Conservation (phyloP, 1,140 invertebrate genomes). For the Gyrodactylus salaris region DNA sequence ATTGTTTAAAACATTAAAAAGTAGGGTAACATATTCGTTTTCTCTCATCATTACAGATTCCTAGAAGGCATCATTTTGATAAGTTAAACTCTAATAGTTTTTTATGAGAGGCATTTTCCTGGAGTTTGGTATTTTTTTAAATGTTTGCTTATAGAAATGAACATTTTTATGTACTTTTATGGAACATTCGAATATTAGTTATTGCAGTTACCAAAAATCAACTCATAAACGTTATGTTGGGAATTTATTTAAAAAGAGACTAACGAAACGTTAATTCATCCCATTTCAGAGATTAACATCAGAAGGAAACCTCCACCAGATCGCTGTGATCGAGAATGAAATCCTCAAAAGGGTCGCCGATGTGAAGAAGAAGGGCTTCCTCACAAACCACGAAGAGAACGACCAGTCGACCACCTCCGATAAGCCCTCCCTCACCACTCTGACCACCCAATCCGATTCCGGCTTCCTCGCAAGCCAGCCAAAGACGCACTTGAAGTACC, state of each 20-base stretch:
- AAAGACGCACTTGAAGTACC: slow-evolving; percentile 92
- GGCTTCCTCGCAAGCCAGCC: neutral
- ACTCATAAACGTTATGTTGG: too few relatives aligned
- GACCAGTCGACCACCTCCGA: neutral
- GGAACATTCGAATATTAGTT: too few relatives aligned
- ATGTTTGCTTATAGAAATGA: too few relatives aligned
- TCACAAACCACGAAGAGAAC: neutral
- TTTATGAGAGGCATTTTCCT: too few relatives aligned
- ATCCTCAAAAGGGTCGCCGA: neutral
- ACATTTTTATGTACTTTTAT: too few relatives aligned
- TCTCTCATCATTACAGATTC: too few relatives aligned
- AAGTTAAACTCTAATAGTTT: too few relatives aligned
- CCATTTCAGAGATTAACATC: neutral
- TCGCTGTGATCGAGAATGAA: neutral
- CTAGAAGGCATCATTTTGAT: too few relatives aligned
- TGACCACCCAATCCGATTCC: neutral
- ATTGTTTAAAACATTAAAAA: too few relatives aligned
- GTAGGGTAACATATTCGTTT: too few relatives aligned
- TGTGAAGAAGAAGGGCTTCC: neutral
- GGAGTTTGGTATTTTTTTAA: too few relatives aligned
- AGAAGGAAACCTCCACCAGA: neutral
- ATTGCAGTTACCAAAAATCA: too few relatives aligned
- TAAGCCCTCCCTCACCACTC: neutral
- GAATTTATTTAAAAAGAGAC: neutral
- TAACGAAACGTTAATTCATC: neutral